Base-by-base conservation (phyloP, 2,797 vertebrate genomes). In the Hipposideros larvatus region DNA sequence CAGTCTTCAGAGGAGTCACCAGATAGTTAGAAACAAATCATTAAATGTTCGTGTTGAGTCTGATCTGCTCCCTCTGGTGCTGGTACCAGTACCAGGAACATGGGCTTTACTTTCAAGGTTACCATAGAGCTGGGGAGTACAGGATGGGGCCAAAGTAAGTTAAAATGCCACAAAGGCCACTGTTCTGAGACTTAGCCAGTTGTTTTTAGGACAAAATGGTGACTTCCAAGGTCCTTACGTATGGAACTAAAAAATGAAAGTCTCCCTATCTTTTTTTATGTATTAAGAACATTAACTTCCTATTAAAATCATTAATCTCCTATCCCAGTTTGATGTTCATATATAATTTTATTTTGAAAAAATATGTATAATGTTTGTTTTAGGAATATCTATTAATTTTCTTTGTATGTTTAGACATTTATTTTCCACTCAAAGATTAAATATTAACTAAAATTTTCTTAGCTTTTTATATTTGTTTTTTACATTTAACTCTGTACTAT, bases 261-360 rank as follows among this genome's bases (percentile, higher is more conserved):
- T 51, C 19, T 22, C 59, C 28, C 28, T 51, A 11, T 34, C 13
- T 61, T 26, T 68, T 19, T 68, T n/a, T 48, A 61, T 68, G 57
- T 46, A 61, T 82, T 71, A 61, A 61, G 71, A 82, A 83, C 46
- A 75, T 66, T 61, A 84, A 63, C 4, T 2, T n/a, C 19, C 28
- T 18, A 41, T 37, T 82, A 75, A 65, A 87, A 87, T 63, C 21
- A 24, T 73, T 73, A 18, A 87, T 37, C n/a, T 68, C 53, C 15
- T 59, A 68, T 68, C n/a, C n/a, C 22, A 77, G 41, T 43, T 59
- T 68, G 68, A 66, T 83, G 41, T 51, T 61, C 55, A 26, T 82
- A 61, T 31, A 8, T 37, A 51, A 77, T 59, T 70, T 77, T 65
- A 77, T 77, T 84, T 90, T 84, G 51, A 90, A 85, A 93, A 93